Conservation (phyloP, 2,888 invertebrate genomes). For the Sussaba pulchella region DNA sequence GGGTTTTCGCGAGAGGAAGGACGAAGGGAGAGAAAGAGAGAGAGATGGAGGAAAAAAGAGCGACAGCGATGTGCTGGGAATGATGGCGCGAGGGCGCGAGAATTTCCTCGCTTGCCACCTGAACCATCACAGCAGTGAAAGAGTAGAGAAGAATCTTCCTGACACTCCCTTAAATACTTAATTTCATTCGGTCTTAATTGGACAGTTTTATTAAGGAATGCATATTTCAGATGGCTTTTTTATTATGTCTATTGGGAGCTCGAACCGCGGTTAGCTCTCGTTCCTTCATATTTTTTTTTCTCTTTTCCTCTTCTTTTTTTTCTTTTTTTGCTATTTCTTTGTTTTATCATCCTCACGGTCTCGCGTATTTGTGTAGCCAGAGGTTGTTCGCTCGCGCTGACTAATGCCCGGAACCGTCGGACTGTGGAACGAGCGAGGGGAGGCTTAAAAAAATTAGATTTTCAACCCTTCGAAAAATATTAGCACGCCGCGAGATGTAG, state of each 20-base stretch:
- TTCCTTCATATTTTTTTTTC: conserved; percentile 28
- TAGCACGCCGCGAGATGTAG: conserved; percentile 75
- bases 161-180: conserved; percentile 82
- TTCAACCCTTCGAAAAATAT: conserved; percentile 82
- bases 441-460: conserved; percentile 82
- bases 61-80: conserved; percentile 11
- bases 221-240: conserved; percentile 84
- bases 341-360: conserved; percentile 33
- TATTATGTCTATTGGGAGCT: conserved; percentile 83
- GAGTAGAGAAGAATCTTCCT: conserved; percentile 69
- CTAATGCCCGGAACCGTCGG: conserved; percentile 36
- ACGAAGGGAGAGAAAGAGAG: conserved; percentile 24
- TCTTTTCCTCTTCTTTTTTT: too few relatives aligned
- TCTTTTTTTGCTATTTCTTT: conserved; percentile 3
- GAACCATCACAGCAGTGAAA: conserved; percentile 50
- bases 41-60: conserved; percentile 31
- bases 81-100: conserved; percentile 24
- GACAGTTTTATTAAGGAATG: conserved; percentile 84
- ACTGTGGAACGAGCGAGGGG: conserved; percentile 57
- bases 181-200: conserved; percentile 84
- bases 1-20: conserved; percentile 68
- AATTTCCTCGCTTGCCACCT: conserved; percentile 62
- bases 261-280: conserved; percentile 54
- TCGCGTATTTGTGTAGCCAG: conserved; percentile 23
- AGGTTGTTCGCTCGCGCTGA: conserved; percentile 40